phyloP scores from a whole-genome alignment of 1,140 invertebrate genomes.

The Aphelinus certus region DNA sequence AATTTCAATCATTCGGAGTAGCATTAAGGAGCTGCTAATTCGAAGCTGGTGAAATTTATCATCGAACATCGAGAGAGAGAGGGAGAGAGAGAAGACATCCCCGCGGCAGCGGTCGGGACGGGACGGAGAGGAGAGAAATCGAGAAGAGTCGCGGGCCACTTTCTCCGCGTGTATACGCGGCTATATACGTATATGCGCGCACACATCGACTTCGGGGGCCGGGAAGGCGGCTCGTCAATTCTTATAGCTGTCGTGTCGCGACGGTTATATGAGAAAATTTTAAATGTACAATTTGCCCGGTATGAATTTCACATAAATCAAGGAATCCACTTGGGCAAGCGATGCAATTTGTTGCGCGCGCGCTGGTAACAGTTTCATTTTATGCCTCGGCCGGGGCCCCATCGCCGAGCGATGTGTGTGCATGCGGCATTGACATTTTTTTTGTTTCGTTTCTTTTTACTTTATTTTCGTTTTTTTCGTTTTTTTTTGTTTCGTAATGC shows the following conservation, averaged over 20 bases:
- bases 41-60: not conserved
- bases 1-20: constrained; percentile 14
- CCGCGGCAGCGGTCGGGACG: not conserved
- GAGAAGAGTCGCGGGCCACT: constrained; percentile 18
- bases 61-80: not conserved
- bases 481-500: too few relatives aligned
- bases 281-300: constrained; percentile 3
- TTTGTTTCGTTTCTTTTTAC: too few relatives aligned
- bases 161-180: constrained; percentile 9
- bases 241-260: constrained; percentile 23
- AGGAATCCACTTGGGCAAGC: constrained; percentile 17
- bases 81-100: not conserved
- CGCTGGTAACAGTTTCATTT: constrained; percentile 9
- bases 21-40: constrained; percentile 1
- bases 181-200: too few relatives aligned
- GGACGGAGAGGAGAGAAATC: not conserved
- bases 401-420: not conserved
- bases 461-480: too few relatives aligned
- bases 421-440: not conserved
- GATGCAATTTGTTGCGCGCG: too few relatives aligned
- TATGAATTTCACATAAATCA: constrained; percentile 29
- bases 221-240: constrained; percentile 27
- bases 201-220: constrained; percentile 18
- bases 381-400: not conserved
- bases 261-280: constrained; percentile 24